These are phyloP conservation scores for Leptopilina clavipes DNA, from an alignment of 1,140 invertebrate genomes.

Conservation along the genomic window DNA sequence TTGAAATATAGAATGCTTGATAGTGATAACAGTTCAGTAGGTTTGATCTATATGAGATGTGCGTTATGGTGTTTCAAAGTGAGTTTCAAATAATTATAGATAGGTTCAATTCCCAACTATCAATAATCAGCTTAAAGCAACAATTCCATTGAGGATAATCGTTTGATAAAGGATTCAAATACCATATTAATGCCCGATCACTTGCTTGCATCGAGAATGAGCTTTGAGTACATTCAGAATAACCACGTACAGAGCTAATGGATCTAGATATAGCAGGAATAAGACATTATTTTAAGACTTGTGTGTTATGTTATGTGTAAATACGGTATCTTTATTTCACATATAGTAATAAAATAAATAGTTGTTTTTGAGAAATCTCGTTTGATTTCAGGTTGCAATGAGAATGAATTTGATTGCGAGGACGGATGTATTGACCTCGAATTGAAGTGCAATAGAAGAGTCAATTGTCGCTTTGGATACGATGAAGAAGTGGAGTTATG, in stretches of 20 bases:
- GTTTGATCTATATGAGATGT: background rate
- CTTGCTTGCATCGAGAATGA: constrained; percentile 56
- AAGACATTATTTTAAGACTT: too few relatives aligned
- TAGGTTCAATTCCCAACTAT: constrained; percentile 11
- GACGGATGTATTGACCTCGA: constrained; percentile 85
- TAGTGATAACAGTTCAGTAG: background rate
- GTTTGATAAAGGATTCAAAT: constrained; percentile 53
- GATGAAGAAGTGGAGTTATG: constrained; percentile 85
- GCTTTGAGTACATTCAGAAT: constrained; percentile 45
- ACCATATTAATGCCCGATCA: constrained; percentile 55
- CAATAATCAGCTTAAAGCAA: constrained; percentile 47
- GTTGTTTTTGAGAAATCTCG: background rate
- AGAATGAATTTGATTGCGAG: constrained; percentile 87
- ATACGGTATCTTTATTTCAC: too few relatives aligned
- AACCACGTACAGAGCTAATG: constrained; percentile 42
- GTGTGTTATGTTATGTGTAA: too few relatives aligned
- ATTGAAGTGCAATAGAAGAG: constrained; percentile 83
- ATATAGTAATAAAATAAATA: too few relatives aligned
- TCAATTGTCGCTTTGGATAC: constrained; percentile 88
- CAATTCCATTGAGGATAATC: constrained; percentile 47
- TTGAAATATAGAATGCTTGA: too few relatives aligned
- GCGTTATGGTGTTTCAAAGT: background rate
- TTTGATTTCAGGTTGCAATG: constrained; percentile 70
- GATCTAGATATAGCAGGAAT: background rate
- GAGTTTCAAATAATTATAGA: constrained; percentile 33